phyloP scores from a whole-genome alignment of 2,797 vertebrate species.

The Babyrousa celebensis region DNA sequence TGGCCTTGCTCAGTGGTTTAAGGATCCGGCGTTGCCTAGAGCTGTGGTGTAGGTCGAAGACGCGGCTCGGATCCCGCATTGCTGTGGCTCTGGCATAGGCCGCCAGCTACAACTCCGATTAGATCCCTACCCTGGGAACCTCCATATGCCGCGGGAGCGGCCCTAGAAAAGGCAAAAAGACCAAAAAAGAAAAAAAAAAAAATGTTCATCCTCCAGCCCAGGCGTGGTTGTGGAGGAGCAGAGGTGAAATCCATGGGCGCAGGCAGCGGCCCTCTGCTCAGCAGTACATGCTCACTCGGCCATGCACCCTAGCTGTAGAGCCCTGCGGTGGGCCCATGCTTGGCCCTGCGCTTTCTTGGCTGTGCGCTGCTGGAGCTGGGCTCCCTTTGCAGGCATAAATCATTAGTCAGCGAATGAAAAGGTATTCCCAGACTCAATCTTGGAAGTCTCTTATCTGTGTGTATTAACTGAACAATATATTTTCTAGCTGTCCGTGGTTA shows the following conservation, averaged over 20 bases:
- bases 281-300: accelerated
- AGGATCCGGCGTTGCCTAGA: too few relatives aligned
- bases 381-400: not conserved
- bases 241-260: not conserved
- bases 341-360: not conserved
- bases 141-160: too few relatives aligned
- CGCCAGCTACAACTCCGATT: too few relatives aligned
- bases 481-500: not conserved
- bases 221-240: not conserved
- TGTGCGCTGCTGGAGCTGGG: not conserved
- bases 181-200: not conserved
- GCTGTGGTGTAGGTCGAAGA: too few relatives aligned
- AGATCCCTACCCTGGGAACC: too few relatives aligned
- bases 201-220: not conserved
- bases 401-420: not conserved
- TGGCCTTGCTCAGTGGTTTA: too few relatives aligned
- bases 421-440: not conserved
- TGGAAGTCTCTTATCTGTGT: not conserved
- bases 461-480: not conserved
- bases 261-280: accelerated
- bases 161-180: too few relatives aligned
- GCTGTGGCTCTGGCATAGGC: too few relatives aligned
- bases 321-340: not conserved
- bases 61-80: too few relatives aligned
- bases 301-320: accelerated